A percentile compares a stretch with the other conserved stretches of the same genome.
Evolutionary conservation across 1,140 invertebrate species (phyloP).

Genomic region (Drosophila santomea): DNA sequence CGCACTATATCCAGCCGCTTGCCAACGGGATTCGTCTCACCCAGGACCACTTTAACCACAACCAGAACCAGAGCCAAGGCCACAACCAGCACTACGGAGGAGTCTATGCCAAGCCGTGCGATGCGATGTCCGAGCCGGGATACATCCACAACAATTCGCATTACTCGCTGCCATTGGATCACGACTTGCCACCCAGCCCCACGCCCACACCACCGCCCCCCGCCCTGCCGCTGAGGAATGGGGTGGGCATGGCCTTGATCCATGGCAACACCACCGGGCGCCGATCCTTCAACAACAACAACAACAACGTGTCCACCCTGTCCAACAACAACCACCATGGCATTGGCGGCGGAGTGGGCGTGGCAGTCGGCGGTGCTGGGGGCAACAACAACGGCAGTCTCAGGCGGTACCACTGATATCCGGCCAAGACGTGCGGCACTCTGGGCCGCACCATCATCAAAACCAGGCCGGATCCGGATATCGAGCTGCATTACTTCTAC

Average conservation of each 20-base stretch:
- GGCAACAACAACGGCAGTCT: slow-evolving; percentile 77
- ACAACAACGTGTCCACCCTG: slow-evolving; percentile 70
- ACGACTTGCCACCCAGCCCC: slow-evolving; percentile 68
- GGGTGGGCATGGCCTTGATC: slow-evolving; percentile 68
- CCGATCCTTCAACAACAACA: slow-evolving; percentile 73
- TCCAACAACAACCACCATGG: slow-evolving; percentile 69
- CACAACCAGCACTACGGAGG: slow-evolving; percentile 60
- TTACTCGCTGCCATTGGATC: slow-evolving; percentile 78
- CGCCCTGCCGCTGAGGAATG: slow-evolving; percentile 75
- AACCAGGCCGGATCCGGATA: slow-evolving; percentile 50
- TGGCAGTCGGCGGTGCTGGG: slow-evolving; percentile 21
- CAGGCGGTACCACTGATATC: slow-evolving; percentile 81
- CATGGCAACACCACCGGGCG: slow-evolving; percentile 74
- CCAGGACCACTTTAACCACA: slow-evolving; percentile 83
- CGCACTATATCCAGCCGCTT: slow-evolving; percentile 80
- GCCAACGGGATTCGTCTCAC: slow-evolving; percentile 74
- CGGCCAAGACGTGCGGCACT: slow-evolving; percentile 70
- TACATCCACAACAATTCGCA: slow-evolving; percentile 83
- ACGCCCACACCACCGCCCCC: slow-evolving; percentile 78
- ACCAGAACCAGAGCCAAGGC: slow-evolving; percentile 17
- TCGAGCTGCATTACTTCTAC: slow-evolving; percentile 69
- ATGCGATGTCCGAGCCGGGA: slow-evolving; percentile 64
- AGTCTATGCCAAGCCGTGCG: slow-evolving; percentile 72
- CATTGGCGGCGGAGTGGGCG: slow-evolving; percentile 17
- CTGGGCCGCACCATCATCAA: slow-evolving; percentile 62